phyloP scores from a whole-genome alignment of 2,888 invertebrate genomes.

The Thera obeliscata region DNA sequence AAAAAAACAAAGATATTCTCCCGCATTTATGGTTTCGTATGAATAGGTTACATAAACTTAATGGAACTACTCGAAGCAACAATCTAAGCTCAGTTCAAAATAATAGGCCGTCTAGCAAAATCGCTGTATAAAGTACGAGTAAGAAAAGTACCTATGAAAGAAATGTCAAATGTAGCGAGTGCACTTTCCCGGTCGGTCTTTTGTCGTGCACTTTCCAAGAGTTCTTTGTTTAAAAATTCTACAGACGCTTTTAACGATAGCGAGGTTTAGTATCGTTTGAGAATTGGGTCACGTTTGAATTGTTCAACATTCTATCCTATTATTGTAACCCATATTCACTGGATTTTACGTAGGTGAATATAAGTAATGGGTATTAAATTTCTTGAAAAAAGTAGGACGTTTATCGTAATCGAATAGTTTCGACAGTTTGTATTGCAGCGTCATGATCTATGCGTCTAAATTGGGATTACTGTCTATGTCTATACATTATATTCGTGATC shows the following conservation, averaged over 20 bases:
- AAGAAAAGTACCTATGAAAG: not conserved
- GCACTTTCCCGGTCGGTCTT: constrained; percentile 3
- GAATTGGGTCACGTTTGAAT: constrained; percentile 18
- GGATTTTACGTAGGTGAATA: not conserved
- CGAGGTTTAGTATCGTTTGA: constrained; percentile 10
- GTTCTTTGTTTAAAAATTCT: constrained; percentile 13
- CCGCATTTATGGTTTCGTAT: too few species aligned
- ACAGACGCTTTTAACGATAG: constrained; percentile 13
- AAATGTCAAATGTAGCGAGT: constrained; percentile 7
- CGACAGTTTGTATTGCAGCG: not conserved
- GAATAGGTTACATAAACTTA: too few species aligned
- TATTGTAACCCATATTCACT: not conserved
- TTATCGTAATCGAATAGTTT: not conserved
- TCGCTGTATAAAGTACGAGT: not conserved
- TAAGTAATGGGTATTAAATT: constrained; percentile 1
- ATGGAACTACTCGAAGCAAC: not conserved
- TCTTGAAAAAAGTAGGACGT: not conserved
- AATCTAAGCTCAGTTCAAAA: not conserved
- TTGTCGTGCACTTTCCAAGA: constrained; percentile 1
- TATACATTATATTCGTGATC: too few species aligned
- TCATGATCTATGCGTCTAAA: too few species aligned
- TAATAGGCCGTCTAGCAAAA: not conserved
- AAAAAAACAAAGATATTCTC: too few species aligned
- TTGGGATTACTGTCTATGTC: too few species aligned
- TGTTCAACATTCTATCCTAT: not conserved